phyloP scores from a whole-genome alignment of 2,888 invertebrate species.

The Eutolmus rufibarbis region DNA sequence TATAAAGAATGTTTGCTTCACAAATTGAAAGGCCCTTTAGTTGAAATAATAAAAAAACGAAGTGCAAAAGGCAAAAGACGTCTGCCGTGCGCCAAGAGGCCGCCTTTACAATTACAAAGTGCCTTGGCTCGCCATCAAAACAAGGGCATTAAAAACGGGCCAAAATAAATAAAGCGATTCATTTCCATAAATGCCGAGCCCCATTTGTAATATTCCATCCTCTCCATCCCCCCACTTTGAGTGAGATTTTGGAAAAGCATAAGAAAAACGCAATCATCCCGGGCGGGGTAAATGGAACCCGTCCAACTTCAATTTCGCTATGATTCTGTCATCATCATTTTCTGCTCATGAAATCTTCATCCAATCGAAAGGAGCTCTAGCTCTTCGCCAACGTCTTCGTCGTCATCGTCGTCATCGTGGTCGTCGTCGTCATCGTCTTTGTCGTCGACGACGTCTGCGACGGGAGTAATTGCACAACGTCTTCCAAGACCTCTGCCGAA shows the following conservation, averaged over 20 bases:
- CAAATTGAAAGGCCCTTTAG: too few species aligned
- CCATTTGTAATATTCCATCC: neutral
- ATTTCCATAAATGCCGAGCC: neutral
- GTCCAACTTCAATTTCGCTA: slow-evolving; percentile 2
- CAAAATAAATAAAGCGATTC: neutral
- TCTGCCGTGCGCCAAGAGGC: neutral
- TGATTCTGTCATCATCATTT: slow-evolving; percentile 2
- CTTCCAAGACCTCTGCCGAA: neutral
- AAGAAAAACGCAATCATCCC: neutral
- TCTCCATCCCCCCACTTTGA: neutral
- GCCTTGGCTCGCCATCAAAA: neutral
- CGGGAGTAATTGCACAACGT: neutral
- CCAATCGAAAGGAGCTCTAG: neutral
- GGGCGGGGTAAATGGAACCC: neutral
- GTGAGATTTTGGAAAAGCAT: neutral
- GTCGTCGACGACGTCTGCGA: neutral
- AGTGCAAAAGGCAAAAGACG: neutral
- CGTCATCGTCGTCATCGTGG: neutral
- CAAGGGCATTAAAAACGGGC: neutral
- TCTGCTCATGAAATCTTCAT: neutral
- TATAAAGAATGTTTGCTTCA: neutral
- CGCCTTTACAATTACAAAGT: neutral
- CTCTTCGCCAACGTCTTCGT: neutral
- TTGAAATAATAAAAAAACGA: neutral
- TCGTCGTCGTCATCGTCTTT: neutral